Base-by-base conservation (phyloP, 2,888 invertebrate species). In the Lithosia quadra region DNA sequence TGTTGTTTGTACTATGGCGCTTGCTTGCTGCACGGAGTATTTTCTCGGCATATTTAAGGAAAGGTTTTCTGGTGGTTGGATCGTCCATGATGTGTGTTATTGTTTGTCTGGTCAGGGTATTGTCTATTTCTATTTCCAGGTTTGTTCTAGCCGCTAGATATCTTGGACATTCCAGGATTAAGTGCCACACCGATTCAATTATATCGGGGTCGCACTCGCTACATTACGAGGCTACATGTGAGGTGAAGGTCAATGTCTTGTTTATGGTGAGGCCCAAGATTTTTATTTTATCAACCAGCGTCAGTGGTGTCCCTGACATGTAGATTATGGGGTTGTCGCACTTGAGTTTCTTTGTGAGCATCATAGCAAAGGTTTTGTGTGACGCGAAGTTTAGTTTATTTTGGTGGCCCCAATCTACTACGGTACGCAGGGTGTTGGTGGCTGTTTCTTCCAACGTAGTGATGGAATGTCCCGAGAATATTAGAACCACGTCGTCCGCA, bases 261-360 rank as follows among this genome's bases (percentile, higher is more conserved):
- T 77, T 76, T 2, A 77, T 71, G 1, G 28, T 69, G 0, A 76
- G 58, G 1, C 75, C 75, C n/a, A 76, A 34, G 0, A 77, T n/a
- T 53, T 74, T 77, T 0, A 77, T 69, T 18, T 71, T 68, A 0
- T 63, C 34, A 0, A 43, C 36, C 22, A 73, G 9, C 2, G 4
- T 22, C 9, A 79, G 66, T 11, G 5, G 36, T 1, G 33, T 21
- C 53, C 75, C 70, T 0, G 65, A 59, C 70, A 67, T 70, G 8
- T 0, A 9, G 4, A 70, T n/a, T 11, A 10, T 49, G 8, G 69
- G 72, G 8, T 22, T 24, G 11, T 53, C 66, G 24, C 13, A 68
- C 13, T 67, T 28, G 61, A 63, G 39, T 59, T 67, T 66, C n/a
- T 58, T 55, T 33, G 68, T 65, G 1, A 62, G 13, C 24, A 65